Base-by-base conservation (phyloP, 30 jellyfish, hydroid and myxozoan genomes). In the Haliclystus octoradiatus region DNA sequence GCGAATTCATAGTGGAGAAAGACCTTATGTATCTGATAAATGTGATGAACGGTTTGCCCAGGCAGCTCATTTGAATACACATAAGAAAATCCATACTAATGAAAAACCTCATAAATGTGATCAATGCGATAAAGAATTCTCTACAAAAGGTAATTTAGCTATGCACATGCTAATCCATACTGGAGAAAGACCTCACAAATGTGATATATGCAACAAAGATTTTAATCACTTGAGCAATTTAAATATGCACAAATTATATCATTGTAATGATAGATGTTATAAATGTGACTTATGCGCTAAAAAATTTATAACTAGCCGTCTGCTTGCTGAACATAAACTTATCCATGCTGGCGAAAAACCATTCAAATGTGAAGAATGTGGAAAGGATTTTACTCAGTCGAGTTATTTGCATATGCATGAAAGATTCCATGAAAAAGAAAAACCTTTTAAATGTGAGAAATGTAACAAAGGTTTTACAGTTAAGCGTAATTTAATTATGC, bases 401-500 rank as follows among this genome's bases (percentile, higher is more conserved):
- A 52, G 30, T 24, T 14, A 49, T n/a, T 74, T 72, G 15, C 33
- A 34, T 2, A 40, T 25, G 13, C 83, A 72, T 25, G 28, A 40
- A 4, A 25, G 32, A 12, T 2, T 40, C 28, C 1, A 14, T 12
- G 26, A 15, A 49, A 31, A 50, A 19, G 67, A 22, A 72, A 28
- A 52, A 19, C n/a, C 34, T n/a, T 2, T 30, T 53, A 29, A 27
- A n/a, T 70, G 71, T 52, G 71, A 52, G n/a, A n/a, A 29, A 22
- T 70, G 81, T 51, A 31, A 62, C 1, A 70, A 52, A 24, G 62
- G 33, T 27, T 70, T 70, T 52, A 47, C 81, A n/a, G 76, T 22
- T 27, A 66, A 66, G 46, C 3, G 76, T 33, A 65, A 63, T 2
- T 29, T 66, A 65, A 33, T 12, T 15, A 65, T 34, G 33, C 76